Conservation (phyloP, 2,113 vertebrate genomes). For the Elanus axillaris region DNA sequence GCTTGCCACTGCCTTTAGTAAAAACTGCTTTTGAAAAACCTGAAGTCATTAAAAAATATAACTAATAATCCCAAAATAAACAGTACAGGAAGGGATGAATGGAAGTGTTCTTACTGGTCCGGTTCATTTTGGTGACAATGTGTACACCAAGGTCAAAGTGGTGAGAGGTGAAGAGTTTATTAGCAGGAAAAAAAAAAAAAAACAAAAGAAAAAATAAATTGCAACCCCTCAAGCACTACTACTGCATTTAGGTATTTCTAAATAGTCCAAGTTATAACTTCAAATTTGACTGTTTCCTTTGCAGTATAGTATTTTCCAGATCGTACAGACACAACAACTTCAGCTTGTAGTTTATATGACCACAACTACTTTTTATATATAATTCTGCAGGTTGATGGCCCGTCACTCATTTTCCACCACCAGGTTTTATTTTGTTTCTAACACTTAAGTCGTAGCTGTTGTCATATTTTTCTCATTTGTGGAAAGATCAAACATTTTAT, state of each 20-base stretch:
- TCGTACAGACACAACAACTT: background rate
- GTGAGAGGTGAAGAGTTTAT: background rate
- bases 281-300: background rate
- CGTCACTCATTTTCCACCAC: background rate
- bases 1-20: background rate
- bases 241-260: background rate
- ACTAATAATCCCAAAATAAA: constrained; percentile 40
- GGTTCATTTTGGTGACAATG: background rate
- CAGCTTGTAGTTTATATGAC: background rate
- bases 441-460: background rate
- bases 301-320: background rate
- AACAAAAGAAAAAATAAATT: background rate
- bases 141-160: background rate
- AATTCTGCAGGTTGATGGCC: background rate
- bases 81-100: background rate
- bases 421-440: background rate
- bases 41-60: background rate
- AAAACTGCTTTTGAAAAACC: background rate
- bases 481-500: background rate
- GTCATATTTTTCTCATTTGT: background rate
- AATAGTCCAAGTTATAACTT: background rate
- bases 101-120: background rate
- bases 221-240: background rate
- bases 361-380: background rate
- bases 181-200: background rate